phyloP scores from a whole-genome alignment of 2,113 vertebrate genomes.

The Cyphomyrus plagiostoma region DNA sequence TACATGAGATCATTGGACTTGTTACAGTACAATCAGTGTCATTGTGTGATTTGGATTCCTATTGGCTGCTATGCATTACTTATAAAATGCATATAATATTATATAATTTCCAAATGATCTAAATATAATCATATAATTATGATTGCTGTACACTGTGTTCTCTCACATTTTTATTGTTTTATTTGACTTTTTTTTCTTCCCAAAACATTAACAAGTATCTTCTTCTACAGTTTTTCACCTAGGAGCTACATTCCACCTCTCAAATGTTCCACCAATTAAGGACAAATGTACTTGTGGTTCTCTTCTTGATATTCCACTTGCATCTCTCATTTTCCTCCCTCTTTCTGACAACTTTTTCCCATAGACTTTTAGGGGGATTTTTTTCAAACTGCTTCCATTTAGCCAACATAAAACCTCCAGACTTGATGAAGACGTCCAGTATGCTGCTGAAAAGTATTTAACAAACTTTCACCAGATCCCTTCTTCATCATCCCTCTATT shows the following conservation, averaged over 20 bases:
- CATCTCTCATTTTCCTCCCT: background rate
- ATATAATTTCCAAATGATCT: slow-evolving; percentile 39
- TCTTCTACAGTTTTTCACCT: background rate
- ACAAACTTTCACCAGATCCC: background rate
- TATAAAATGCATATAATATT: background rate
- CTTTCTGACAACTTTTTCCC: background rate
- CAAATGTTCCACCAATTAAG: background rate
- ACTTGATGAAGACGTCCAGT: background rate
- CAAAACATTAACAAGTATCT: background rate
- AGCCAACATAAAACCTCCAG: background rate
- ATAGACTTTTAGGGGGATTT: background rate
- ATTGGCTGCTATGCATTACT: slow-evolving; percentile 20
- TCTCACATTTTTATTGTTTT: background rate
- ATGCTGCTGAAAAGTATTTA: background rate
- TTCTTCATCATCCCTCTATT: background rate
- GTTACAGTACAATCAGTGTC: slow-evolving; percentile 30
- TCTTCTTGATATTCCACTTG: background rate
- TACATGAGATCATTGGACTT: slow-evolving; percentile 47
- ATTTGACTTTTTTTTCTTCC: background rate
- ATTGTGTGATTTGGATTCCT: slow-evolving; percentile 30
- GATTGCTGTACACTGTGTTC: slow-evolving; percentile 2
- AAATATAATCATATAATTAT: slow-evolving; percentile 41
- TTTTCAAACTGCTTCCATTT: background rate
- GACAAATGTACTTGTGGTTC: background rate
- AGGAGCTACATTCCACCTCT: background rate